A percentile compares a stretch with the other conserved stretches of the same genome.
Conservation (phyloP, 2,797 vertebrate genomes). For the Nannoperca australis region DNA sequence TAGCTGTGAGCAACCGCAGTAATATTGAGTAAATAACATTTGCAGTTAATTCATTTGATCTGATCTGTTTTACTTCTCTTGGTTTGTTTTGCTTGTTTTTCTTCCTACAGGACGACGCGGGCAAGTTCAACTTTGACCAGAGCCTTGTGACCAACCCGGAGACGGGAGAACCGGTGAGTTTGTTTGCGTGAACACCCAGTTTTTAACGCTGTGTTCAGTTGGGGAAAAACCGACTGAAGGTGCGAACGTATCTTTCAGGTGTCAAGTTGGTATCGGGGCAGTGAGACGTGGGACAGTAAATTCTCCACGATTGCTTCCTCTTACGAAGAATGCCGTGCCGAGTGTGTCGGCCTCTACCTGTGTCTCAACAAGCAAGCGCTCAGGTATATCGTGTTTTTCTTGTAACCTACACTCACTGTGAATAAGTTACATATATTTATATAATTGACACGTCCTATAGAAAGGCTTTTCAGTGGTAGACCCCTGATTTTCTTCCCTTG, state of each 20-base stretch:
- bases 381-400: slow-evolving; percentile 75
- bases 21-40: background rate
- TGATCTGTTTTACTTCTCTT: background rate
- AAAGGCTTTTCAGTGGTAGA: background rate
- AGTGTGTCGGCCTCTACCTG: slow-evolving; percentile 94
- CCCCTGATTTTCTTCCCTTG: background rate
- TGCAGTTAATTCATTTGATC: background rate
- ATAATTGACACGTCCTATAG: too few species aligned
- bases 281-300: slow-evolving; percentile 95
- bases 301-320: slow-evolving; percentile 93
- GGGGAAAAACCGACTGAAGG: background rate
- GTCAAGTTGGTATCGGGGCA: slow-evolving; percentile 91
- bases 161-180: slow-evolving; percentile 89
- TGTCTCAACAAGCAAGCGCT: slow-evolving; percentile 90
- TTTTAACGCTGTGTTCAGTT: background rate
- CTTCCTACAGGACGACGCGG: slow-evolving; percentile 86
- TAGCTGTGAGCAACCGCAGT: background rate
- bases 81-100: background rate
- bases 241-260: slow-evolving; percentile 78
- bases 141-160: slow-evolving; percentile 89
- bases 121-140: slow-evolving; percentile 91
- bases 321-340: slow-evolving; percentile 94
- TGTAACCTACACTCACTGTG: background rate
- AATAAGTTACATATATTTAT: background rate
- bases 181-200: background rate